Base-by-base conservation (phyloP, 2,113 vertebrate genomes). In the Mungos mungo region DNA sequence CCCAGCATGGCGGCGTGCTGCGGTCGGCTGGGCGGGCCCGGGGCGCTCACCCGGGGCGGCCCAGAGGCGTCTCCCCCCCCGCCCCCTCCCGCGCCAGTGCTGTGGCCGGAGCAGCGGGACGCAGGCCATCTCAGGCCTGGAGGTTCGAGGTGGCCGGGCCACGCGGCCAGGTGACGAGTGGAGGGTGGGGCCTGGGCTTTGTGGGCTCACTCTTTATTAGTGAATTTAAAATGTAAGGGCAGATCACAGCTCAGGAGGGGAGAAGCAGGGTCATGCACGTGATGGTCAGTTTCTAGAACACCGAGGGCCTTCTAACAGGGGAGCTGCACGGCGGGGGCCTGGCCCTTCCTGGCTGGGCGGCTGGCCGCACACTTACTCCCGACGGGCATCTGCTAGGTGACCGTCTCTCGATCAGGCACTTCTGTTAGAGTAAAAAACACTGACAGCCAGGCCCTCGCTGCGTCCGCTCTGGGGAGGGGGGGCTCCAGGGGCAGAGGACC, bases 301-400 rank as follows among this genome's bases (percentile, higher is more conserved):
- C 54, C 11, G 27, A 5, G 19, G n/a, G 54, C 54, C 52, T 13
- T 33, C 76, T 35, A 19, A 6, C 1, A 27, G 27, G 38, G 29
- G 68, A 5, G 27, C 27, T 1, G 9, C 23, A 0, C 10, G 15
- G 84, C 13, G 2, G 27, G 33, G 76, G 16, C 74, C 3, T 1
- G 65, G 84, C 50, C 38, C 31, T 65, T 33, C 13, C 41, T 1
- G 13, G 13, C 7, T 31, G 31, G 29, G 5, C 12, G 1, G 29
- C 47, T 0, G 72, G 47, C 21, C 0, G 0, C 5, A 2, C 19
- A 4, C 2, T 5, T 57, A 6, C 9, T 8, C 0, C 5, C 14
- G 33, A 5, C 2, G 15, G 45, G 21, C 0, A 23, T 88, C 65
- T 93, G 25, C 45, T 19, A 19, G 4, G 66, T 12, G 31, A 38